A percentile compares a stretch with the other conserved stretches of the same genome.
Evolutionary conservation across 92 coral and sea anemone genomes (phyloP).

Genomic region (Porites divaricata): DNA sequence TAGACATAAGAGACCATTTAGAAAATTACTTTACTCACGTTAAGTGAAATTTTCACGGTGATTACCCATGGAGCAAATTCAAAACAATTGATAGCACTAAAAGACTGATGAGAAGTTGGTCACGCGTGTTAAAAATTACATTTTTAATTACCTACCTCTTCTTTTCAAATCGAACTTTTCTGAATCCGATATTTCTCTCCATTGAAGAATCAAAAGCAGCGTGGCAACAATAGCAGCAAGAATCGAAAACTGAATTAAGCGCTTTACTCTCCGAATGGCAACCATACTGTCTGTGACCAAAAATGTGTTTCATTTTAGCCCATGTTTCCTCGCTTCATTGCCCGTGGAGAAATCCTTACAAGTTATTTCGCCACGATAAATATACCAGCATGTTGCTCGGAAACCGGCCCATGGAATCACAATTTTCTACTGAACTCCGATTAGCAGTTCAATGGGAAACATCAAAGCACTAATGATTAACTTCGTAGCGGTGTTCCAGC

Average conservation of each 20-base stretch:
- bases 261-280: constrained; percentile 69
- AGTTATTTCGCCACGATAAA: background rate
- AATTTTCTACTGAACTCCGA: background rate
- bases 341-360: background rate
- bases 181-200: constrained; percentile 60
- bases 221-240: constrained; percentile 56
- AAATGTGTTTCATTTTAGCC: constrained; percentile 39
- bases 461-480: background rate
- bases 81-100: background rate
- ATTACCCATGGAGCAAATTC: background rate
- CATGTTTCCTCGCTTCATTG: constrained; percentile 7
- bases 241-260: constrained; percentile 59
- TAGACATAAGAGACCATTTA: background rate
- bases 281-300: constrained; percentile 58
- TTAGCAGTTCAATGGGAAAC: background rate
- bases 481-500: background rate
- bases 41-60: constrained; percentile 1
- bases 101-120: background rate
- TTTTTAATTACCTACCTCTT: constrained; percentile 43
- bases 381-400: background rate
- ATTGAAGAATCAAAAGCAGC: constrained; percentile 50
- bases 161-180: constrained; percentile 23
- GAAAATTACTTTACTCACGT: background rate
- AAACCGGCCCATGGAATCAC: background rate
- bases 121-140: constrained; percentile 21